phyloP scores from a whole-genome alignment of 2,797 vertebrate genomes.

The Lithobates sylvaticus region DNA sequence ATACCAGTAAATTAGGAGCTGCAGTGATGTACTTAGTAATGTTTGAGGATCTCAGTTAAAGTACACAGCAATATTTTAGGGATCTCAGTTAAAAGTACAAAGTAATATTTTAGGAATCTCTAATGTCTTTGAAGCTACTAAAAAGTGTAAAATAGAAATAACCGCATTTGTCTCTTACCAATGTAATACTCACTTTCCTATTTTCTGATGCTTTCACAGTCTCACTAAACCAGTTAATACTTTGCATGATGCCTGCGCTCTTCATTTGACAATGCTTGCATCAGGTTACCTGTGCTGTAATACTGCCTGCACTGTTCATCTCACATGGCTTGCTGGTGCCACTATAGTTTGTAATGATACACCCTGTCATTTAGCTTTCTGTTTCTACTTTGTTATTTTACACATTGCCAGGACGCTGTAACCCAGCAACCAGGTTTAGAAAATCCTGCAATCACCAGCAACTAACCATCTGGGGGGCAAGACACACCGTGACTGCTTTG shows the following conservation, averaged over 20 bases:
- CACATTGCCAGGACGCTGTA: conserved; percentile 59
- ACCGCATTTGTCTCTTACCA: conserved; percentile 25
- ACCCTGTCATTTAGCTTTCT: conserved; percentile 51
- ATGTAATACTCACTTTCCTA: neutral
- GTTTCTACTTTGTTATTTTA: conserved; percentile 49
- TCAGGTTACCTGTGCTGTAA: conserved; percentile 62
- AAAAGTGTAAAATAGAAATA: no score
- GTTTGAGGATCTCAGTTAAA: no score
- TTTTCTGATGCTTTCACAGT: neutral
- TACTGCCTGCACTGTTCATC: conserved; percentile 39
- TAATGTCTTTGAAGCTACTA: no score
- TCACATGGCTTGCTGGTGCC: conserved; percentile 31
- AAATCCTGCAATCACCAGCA: conserved; percentile 2
- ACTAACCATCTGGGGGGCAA: neutral
- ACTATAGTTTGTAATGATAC: conserved; percentile 64
- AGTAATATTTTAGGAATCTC: no score
- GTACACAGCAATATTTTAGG: no score
- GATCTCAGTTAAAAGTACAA: no score
- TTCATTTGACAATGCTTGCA: conserved; percentile 29
- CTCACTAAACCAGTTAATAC: neutral
- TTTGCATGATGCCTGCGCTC: conserved; percentile 42
- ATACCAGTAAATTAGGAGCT: no score
- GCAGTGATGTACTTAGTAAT: no score
- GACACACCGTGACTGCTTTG: neutral
- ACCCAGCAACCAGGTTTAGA: conserved; percentile 30